phyloP scores from a whole-genome alignment of 2,797 vertebrate species.

The Lutjanus argentimaculatus region DNA sequence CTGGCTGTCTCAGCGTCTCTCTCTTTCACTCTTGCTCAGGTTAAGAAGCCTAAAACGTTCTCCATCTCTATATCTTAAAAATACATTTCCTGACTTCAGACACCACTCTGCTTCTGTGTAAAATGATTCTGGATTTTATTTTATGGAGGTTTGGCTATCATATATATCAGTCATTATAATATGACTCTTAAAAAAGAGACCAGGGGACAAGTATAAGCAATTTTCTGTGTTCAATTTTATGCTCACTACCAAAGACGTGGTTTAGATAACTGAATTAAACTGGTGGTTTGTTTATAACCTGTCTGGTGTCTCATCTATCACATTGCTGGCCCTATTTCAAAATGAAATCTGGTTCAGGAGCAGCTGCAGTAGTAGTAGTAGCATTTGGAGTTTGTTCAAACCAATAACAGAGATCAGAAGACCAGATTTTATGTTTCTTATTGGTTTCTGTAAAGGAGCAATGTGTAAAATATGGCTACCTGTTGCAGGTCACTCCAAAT shows the following conservation, averaged over 20 bases:
- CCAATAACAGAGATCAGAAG: background rate
- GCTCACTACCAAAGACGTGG: background rate
- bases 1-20: background rate
- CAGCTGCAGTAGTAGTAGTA: background rate
- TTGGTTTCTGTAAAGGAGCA: background rate
- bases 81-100: conserved; percentile 6
- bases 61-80: conserved; percentile 3
- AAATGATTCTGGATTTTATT: background rate
- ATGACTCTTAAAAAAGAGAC: background rate
- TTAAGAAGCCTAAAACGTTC: conserved; percentile 7
- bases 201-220: background rate
- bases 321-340: too few relatives aligned
- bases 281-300: background rate
- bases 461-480: too few relatives aligned
- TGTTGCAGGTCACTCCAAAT: too few relatives aligned
- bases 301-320: background rate
- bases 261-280: background rate
- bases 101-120: background rate
- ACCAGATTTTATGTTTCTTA: background rate
- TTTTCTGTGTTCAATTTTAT: background rate
- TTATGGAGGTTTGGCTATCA: background rate
- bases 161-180: background rate
- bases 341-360: background rate
- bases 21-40: conserved; percentile 15
- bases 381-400: background rate